Percentiles rank a stretch among this genome's conserved stretches.
These are phyloP conservation scores for Hirtodrosophila duncani DNA, from an alignment of 2,888 invertebrate species.

Conservation along the genomic window DNA sequence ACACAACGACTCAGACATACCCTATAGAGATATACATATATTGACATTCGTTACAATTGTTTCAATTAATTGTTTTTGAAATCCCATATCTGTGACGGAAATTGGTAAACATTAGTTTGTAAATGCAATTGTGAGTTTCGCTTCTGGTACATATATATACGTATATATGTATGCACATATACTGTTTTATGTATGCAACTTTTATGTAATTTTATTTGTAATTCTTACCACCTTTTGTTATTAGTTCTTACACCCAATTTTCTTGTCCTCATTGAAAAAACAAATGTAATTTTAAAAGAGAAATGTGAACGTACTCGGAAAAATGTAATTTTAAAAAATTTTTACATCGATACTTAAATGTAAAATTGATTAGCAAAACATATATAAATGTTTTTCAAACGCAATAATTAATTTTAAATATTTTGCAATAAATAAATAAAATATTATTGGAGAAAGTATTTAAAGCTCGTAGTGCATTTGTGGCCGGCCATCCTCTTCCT, in stretches of 20 bases:
- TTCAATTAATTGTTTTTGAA: conserved; percentile 22
- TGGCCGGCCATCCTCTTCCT: conserved; percentile 5
- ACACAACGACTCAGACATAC: conserved; percentile 20
- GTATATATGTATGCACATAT: neutral
- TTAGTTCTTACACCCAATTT: conserved; percentile 23
- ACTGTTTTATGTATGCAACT: neutral
- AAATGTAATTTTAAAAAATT: no score
- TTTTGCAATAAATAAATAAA: conserved; percentile 38
- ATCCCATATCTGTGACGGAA: conserved; percentile 25
- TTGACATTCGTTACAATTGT: conserved; percentile 56
- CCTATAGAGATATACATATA: conserved; percentile 20
- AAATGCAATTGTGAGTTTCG: conserved; percentile 62
- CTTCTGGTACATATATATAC: conserved; percentile 6
- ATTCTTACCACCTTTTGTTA: conserved; percentile 10
- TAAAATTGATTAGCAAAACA: conserved; percentile 20
- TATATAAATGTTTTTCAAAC: conserved; percentile 28
- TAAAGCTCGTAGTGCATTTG: no score
- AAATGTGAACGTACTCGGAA: no score
- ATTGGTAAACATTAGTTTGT: conserved; percentile 44
- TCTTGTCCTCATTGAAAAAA: no score
- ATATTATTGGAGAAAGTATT: no score
- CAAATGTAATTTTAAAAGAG: no score
- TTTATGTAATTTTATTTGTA: conserved; percentile 6
- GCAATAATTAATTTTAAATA: conserved; percentile 19
- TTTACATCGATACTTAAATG: conserved; percentile 22